phyloP scores from a whole-genome alignment of 2,113 vertebrate species.

The Paratilapia polleni region DNA sequence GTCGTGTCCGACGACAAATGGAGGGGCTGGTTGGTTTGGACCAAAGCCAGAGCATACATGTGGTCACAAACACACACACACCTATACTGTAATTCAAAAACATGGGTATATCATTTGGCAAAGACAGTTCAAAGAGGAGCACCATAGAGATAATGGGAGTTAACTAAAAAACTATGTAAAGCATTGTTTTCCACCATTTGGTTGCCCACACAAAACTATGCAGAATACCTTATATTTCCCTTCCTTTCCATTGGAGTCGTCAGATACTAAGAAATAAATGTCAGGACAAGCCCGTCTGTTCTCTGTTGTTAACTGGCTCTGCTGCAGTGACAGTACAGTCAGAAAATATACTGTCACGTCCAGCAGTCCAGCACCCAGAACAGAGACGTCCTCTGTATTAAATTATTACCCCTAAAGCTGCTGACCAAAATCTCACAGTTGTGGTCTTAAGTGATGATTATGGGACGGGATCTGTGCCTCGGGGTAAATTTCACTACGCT shows the following conservation, averaged over 20 bases:
- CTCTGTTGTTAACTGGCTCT: background rate
- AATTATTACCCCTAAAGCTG: constrained; percentile 39
- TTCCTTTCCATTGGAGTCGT: background rate
- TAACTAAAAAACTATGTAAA: background rate
- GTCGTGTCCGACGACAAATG: background rate
- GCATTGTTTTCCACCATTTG: background rate
- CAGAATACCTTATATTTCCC: background rate
- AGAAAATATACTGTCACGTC: background rate
- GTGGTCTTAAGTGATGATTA: constrained; percentile 46
- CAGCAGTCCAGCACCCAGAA: background rate
- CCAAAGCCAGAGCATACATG: background rate
- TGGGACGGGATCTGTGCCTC: constrained; percentile 18
- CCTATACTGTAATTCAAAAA: background rate
- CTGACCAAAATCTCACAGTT: constrained; percentile 44
- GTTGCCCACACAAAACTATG: background rate
- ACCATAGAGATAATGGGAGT: background rate
- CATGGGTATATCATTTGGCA: background rate
- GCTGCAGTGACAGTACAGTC: constrained; percentile 3
- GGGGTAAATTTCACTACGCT: constrained; percentile 19
- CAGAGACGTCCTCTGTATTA: background rate
- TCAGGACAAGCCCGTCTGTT: background rate
- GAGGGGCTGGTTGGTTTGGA: background rate
- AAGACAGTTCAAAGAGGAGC: background rate
- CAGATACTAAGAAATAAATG: background rate
- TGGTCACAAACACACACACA: background rate